phyloP scores from a whole-genome alignment of 1,140 invertebrate species.

The Zeugodacus cucurbitae region DNA sequence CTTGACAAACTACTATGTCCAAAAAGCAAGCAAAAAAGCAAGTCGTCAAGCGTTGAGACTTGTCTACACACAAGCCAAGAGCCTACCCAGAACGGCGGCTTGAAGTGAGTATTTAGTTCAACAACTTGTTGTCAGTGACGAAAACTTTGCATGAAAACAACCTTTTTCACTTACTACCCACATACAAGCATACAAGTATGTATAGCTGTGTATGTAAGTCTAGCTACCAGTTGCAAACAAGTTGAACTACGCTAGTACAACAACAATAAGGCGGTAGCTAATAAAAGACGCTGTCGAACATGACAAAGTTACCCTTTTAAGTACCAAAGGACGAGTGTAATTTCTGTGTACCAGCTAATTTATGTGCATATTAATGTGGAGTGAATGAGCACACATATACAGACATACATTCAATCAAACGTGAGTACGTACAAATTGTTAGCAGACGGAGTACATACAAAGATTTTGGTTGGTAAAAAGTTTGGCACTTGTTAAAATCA shows the following conservation, averaged over 20 bases:
- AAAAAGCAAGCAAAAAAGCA: neutral
- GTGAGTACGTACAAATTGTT: neutral
- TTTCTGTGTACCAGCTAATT: conserved; percentile 53
- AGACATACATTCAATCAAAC: neutral
- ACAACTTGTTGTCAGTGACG: neutral
- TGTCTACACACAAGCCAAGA: too few relatives aligned
- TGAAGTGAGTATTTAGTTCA: neutral
- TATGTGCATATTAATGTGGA: conserved; percentile 59
- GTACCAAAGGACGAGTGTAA: conserved; percentile 29
- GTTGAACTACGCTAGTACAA: neutral
- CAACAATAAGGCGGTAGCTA: neutral
- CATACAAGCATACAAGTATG: neutral
- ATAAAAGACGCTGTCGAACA: neutral
- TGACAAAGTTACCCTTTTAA: conserved; percentile 52
- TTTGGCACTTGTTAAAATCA: neutral
- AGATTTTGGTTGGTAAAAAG: neutral
- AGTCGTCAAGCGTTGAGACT: too few relatives aligned
- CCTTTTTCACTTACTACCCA: neutral
- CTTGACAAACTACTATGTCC: neutral
- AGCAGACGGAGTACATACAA: neutral
- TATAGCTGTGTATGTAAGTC: too few relatives aligned
- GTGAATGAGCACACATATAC: neutral
- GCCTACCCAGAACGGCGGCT: too few relatives aligned
- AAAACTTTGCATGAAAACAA: conserved; percentile 5
- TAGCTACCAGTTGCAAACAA: neutral